These are phyloP conservation scores for Diplodus puntazzo DNA, from an alignment of 2,797 vertebrate genomes.

Conservation along the genomic window DNA sequence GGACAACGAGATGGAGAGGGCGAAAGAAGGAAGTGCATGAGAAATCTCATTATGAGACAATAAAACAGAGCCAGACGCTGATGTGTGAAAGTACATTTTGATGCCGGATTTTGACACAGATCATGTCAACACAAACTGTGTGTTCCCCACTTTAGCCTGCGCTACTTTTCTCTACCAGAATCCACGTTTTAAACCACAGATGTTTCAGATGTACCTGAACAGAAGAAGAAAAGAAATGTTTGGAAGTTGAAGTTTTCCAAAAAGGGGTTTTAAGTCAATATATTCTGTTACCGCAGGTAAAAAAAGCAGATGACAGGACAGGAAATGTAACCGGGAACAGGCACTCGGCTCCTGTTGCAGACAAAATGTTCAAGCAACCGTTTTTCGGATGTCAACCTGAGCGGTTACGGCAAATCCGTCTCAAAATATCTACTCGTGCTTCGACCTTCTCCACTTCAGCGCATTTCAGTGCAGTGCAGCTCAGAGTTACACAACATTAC, in stretches of 20 bases:
- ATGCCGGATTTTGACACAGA: slow-evolving; percentile 1
- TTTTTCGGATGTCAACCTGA: neutral
- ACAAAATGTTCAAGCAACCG: neutral
- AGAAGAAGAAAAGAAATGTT: neutral
- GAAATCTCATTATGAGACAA: slow-evolving; percentile 23
- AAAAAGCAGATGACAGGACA: slow-evolving; percentile 8
- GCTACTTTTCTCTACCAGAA: neutral
- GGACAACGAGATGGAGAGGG: neutral
- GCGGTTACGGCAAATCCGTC: neutral
- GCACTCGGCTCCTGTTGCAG: neutral
- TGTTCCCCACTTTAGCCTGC: neutral
- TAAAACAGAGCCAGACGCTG: slow-evolving; percentile 14
- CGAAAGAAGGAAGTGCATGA: slow-evolving; percentile 15
- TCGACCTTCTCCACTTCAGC: neutral
- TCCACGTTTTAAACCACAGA: neutral
- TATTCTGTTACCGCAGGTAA: neutral
- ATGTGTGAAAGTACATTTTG: slow-evolving; percentile 34
- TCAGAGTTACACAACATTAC: neutral
- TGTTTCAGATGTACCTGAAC: neutral
- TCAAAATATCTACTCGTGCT: neutral
- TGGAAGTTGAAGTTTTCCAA: neutral
- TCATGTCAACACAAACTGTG: slow-evolving; percentile 4
- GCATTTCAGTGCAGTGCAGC: neutral
- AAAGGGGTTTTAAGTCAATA: too few species aligned
- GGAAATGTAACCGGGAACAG: slow-evolving; percentile 9